Percentiles rank a stretch among this genome's conserved stretches.
Conservation (phyloP, 2,113 vertebrate species). For the Notothenia coriiceps region DNA sequence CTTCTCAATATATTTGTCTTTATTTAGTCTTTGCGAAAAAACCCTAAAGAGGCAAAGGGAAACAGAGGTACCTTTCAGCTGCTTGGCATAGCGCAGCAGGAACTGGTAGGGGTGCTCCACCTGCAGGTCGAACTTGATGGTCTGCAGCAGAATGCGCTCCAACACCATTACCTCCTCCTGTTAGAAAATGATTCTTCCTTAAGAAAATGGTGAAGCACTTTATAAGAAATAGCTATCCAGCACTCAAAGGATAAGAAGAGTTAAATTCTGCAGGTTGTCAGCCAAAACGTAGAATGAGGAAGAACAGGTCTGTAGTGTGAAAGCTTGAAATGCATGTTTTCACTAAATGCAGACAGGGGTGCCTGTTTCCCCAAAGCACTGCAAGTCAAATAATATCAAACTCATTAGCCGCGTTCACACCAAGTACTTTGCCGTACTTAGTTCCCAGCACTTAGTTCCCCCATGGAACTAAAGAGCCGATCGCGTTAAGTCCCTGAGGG, state of each 20-base stretch:
- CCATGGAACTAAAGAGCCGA: too few species aligned
- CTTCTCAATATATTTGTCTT: not conserved
- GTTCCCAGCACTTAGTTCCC: too few species aligned
- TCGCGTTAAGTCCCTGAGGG: too few species aligned
- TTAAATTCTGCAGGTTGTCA: too few species aligned
- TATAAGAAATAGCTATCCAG: not conserved
- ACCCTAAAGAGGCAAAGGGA: conserved; percentile 39
- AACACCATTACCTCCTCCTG: conserved; percentile 99
- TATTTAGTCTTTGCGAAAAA: not conserved
- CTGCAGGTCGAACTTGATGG: conserved; percentile 98
- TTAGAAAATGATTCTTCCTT: not conserved
- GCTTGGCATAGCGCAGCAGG: conserved; percentile 96
- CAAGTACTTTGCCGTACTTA: too few species aligned
- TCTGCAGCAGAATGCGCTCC: conserved; percentile 96
- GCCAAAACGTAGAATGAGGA: not conserved
- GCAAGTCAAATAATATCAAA: not conserved
- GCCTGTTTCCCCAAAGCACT: not conserved
- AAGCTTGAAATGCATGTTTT: not conserved
- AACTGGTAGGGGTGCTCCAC: conserved; percentile 99
- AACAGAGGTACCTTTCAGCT: conserved; percentile 92
- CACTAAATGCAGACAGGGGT: not conserved
- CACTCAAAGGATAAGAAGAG: not conserved
- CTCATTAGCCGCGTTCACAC: not conserved
- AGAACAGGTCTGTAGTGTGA: not conserved
- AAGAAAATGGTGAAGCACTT: not conserved